Evolutionary conservation across 2,797 vertebrate genomes (phyloP).

Genomic region (Carcharodon carcharias): DNA sequence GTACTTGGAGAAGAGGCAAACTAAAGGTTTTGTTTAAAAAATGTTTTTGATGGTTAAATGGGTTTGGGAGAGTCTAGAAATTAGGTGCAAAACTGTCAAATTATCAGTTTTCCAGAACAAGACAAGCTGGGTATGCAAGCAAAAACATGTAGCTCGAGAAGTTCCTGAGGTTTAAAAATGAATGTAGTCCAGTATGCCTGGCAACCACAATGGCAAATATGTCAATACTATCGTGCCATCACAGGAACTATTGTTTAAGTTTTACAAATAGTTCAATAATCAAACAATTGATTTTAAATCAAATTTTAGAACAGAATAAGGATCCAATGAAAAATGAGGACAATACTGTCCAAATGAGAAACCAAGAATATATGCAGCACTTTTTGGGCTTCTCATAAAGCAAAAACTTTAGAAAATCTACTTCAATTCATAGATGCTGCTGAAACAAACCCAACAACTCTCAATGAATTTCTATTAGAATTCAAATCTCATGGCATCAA

Average conservation of each 20-base stretch:
- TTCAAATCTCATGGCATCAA: not conserved
- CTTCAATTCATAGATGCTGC: not conserved
- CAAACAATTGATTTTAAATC: not conserved
- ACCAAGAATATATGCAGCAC: not conserved
- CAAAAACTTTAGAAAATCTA: not conserved
- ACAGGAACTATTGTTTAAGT: not conserved
- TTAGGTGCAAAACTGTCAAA: not conserved
- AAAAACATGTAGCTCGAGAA: too few species aligned
- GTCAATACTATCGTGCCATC: not conserved
- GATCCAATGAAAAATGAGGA: not conserved
- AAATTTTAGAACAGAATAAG: not conserved
- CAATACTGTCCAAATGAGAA: not conserved
- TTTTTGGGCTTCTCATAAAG: not conserved
- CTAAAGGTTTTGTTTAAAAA: not conserved
- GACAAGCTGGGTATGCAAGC: not conserved
- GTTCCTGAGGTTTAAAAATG: too few species aligned
- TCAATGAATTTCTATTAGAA: not conserved
- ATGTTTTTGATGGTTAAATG: not conserved
- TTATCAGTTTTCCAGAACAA: not conserved
- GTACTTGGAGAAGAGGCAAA: not conserved
- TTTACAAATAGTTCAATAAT: not conserved
- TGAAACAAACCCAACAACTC: not conserved
- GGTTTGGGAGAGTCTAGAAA: not conserved
- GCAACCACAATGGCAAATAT: not conserved
- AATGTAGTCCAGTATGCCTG: not conserved